Evolutionary conservation across 92 coral and sea anemone species (phyloP).

Genomic region (Siderastrea radians): DNA sequence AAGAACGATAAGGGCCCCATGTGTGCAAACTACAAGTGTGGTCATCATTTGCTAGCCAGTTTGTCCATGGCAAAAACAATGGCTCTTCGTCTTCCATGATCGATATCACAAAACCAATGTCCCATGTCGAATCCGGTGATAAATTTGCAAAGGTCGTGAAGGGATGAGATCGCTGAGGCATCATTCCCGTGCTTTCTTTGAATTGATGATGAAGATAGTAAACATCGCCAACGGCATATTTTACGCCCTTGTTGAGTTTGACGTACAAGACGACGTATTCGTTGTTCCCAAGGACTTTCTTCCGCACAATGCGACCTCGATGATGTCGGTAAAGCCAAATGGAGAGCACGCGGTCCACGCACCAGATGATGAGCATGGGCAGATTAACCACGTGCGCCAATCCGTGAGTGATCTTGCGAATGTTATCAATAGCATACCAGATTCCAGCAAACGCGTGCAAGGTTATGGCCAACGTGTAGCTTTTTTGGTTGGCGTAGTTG

Average conservation of each 20-base stretch:
- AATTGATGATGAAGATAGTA: slow-evolving; percentile 49
- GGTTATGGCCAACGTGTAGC: no score
- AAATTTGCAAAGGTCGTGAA: slow-evolving; percentile 65
- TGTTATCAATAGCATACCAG: no score
- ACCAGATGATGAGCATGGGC: slow-evolving; percentile 67
- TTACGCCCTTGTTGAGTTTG: slow-evolving; percentile 19
- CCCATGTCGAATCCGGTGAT: slow-evolving; percentile 58
- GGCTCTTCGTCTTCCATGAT: slow-evolving; percentile 53
- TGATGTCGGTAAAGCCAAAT: no score
- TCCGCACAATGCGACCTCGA: slow-evolving; percentile 28
- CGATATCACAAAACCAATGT: slow-evolving; percentile 65
- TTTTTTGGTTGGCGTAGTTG: slow-evolving; percentile 54
- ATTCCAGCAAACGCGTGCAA: no score
- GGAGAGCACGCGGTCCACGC: slow-evolving; percentile 58
- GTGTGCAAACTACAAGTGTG: slow-evolving; percentile 5
- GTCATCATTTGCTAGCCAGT: slow-evolving; percentile 50
- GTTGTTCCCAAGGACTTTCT: slow-evolving; percentile 54
- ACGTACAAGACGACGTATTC: slow-evolving; percentile 54
- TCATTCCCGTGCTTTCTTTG: slow-evolving; percentile 12
- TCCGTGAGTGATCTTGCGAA: no score
- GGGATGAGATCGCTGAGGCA: slow-evolving; percentile 72
- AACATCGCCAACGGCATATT: slow-evolving; percentile 53
- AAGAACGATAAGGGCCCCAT: slow-evolving; percentile 76
- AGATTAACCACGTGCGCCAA: no score
- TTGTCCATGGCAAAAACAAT: slow-evolving; percentile 61